Conservation (phyloP, 2,888 invertebrate genomes). For the Copidosoma aretas region DNA sequence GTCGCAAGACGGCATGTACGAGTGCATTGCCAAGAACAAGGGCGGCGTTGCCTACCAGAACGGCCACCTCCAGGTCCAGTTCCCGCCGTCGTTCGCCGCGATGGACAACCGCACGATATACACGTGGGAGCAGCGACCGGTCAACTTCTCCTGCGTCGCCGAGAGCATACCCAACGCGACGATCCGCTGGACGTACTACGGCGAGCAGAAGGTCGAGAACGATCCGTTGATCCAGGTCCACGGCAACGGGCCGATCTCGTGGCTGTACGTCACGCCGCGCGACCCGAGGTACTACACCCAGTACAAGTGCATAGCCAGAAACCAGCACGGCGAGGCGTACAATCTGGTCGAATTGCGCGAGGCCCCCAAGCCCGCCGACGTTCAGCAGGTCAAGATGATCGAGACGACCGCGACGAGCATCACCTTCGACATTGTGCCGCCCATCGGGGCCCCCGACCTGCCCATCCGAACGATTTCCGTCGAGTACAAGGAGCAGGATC, state of each 20-base stretch:
- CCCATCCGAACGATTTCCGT: constrained; percentile 77
- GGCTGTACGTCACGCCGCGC: constrained; percentile 73
- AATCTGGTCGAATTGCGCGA: constrained; percentile 76
- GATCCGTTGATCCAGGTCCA: constrained; percentile 66
- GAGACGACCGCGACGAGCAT: constrained; percentile 84
- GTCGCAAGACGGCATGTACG: constrained; percentile 86
- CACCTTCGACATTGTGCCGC: constrained; percentile 79
- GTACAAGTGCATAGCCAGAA: constrained; percentile 84
- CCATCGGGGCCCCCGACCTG: constrained; percentile 76
- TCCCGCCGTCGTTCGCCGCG: constrained; percentile 79
- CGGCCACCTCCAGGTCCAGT: constrained; percentile 84
- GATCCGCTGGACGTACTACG: constrained; percentile 77
- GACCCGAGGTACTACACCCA: constrained; percentile 73
- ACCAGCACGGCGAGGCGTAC: constrained; percentile 74
- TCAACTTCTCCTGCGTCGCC: constrained; percentile 87
- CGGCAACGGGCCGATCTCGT: constrained; percentile 76
- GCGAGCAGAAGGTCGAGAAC: constrained; percentile 50
- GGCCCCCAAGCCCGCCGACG: constrained; percentile 74
- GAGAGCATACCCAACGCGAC: constrained; percentile 91
- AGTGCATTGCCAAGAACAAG: constrained; percentile 82
- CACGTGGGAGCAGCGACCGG: constrained; percentile 82
- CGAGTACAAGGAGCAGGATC: constrained; percentile 76
- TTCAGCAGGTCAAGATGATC: constrained; percentile 72
- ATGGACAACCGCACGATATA: constrained; percentile 76
- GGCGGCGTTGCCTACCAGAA: constrained; percentile 79